Base-by-base conservation (phyloP, 2,888 invertebrate genomes). In the Platynereis dumerilii region DNA sequence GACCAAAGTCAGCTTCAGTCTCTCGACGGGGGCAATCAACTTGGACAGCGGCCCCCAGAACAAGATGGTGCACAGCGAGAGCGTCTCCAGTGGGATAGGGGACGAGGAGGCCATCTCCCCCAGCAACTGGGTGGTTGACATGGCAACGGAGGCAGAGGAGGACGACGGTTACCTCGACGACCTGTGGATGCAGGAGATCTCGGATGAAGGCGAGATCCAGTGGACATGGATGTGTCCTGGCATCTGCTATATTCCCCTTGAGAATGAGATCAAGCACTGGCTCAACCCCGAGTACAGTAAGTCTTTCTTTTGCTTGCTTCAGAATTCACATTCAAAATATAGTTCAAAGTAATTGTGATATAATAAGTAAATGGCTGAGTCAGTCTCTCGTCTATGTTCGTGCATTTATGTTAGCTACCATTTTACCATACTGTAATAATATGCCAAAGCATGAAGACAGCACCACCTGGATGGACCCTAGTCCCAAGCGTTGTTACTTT, bases 131-230 rank as follows among this genome's bases (percentile, higher is more conserved):
- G 7, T 34, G 5, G 12, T 34, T 7, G 34, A 34, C 34, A 7
- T 12, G 93, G 67, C 34, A 7, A 34, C 34, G 34, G 85, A 90
- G 65, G 86, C 89, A 72, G 85, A 93, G 64, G 88, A 90, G 57
- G 88, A 88, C 26, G 66, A 66, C 53, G 66, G 58, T 22, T 28
- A 29, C n/a, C 71, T 72, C 27, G 69, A 68, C 15, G 71, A 71
- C n/a, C 58, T 63, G 53, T 58, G 62, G 53, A 28, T 42, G 22
- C 45, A 34, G 24, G 22, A 48, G 45, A 58, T 58, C 17, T 34
- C 34, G 12, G 63, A 63, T 44, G 63, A 63, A 27, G 58, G 52
- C 1, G 63, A 58, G 20, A 48, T 63, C 22, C 57, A 63, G 45
- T 63, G 63, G 63, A 52, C 57, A 10, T 63, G 63, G 63, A 57